Conservation (phyloP, 2,113 vertebrate genomes). For the Saccopteryx leptura region DNA sequence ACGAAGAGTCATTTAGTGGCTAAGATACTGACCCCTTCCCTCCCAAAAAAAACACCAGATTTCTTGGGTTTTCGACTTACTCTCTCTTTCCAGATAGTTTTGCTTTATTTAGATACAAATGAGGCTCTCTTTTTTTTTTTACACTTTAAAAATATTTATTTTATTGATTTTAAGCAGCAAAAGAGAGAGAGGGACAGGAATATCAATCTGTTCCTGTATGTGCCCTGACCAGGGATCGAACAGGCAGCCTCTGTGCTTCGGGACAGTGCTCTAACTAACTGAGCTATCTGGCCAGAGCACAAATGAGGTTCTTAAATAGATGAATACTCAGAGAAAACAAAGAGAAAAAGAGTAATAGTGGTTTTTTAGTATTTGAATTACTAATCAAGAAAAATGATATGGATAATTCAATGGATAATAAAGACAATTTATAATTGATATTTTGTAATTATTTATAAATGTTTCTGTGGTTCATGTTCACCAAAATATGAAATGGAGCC, state of each 20-base stretch:
- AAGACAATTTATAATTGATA: background rate
- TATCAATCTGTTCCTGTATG: too few relatives aligned
- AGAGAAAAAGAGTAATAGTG: background rate
- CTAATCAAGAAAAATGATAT: background rate
- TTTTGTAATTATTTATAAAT: slow-evolving; percentile 25
- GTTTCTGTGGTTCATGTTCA: background rate
- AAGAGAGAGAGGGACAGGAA: too few relatives aligned
- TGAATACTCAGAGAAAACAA: background rate
- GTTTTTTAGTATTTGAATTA: slow-evolving; percentile 25
- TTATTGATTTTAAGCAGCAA: too few relatives aligned
- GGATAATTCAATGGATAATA: background rate
- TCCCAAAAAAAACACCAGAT: background rate
- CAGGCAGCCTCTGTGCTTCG: too few relatives aligned
- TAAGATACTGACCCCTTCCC: background rate
- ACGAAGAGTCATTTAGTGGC: background rate
- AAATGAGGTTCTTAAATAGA: slow-evolving; percentile 37
- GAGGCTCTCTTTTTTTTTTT: too few relatives aligned
- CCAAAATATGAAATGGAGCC: background rate
- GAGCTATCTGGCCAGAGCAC: too few relatives aligned
- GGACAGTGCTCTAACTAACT: too few relatives aligned
- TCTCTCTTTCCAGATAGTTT: background rate
- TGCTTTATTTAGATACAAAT: background rate
- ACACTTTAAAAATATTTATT: too few relatives aligned
- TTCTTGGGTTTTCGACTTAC: background rate
- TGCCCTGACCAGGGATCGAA: too few relatives aligned